Evolutionary conservation across 1,140 invertebrate genomes (phyloP).

Genomic region (Pantala flavescens): DNA sequence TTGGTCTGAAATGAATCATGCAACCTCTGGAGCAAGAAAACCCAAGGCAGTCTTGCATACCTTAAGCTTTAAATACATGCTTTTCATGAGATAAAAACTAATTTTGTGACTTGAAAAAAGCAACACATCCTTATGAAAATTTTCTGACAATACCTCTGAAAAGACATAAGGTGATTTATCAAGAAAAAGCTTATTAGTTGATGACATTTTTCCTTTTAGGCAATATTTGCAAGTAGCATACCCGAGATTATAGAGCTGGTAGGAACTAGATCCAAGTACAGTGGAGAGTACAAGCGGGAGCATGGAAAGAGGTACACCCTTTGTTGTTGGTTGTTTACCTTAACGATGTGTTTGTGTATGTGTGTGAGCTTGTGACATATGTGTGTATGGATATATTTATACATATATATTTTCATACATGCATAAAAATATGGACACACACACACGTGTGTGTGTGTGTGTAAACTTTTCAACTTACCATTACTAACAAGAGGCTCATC

Average conservation of each 20-base stretch:
- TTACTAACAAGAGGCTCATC: neutral
- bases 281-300: conserved; percentile 93
- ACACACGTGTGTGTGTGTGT: no score
- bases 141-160: no score
- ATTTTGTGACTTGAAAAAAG: no score
- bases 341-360: conserved; percentile 5
- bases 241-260: conserved; percentile 98
- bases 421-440: neutral
- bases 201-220: conserved; percentile 54
- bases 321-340: conserved; percentile 10
- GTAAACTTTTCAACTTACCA: neutral
- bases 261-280: conserved; percentile 95
- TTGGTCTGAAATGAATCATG: neutral
- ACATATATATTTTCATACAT: neutral
- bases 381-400: conserved; percentile 7
- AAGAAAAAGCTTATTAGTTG: conserved; percentile 33
- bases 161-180: no score
- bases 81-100: no score
- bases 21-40: no score
- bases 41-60: no score
- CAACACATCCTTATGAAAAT: no score
- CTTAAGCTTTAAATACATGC: no score
- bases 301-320: conserved; percentile 86
- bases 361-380: neutral
- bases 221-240: conserved; percentile 96